Percentiles rank a stretch among this genome's conserved stretches.
These are phyloP conservation scores for Ophion slaviceki DNA, from an alignment of 2,888 invertebrate species.

Conservation along the genomic window DNA sequence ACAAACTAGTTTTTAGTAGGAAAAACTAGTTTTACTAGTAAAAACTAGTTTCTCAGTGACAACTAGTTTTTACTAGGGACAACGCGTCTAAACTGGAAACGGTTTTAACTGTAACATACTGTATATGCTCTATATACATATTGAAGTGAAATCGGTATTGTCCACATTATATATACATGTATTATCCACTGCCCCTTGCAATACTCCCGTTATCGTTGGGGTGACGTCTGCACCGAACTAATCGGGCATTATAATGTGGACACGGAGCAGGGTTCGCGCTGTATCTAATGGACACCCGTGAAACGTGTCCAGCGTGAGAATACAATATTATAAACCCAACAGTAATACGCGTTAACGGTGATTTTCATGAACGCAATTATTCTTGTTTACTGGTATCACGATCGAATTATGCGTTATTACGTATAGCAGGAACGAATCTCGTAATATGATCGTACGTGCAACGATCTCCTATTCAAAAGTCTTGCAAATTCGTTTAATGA, in stretches of 20 bases:
- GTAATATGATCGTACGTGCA: neutral
- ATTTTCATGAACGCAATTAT: slow-evolving; percentile 36
- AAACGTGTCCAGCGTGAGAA: slow-evolving; percentile 9
- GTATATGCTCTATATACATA: neutral
- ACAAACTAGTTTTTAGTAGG: no score
- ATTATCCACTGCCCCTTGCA: slow-evolving; percentile 44
- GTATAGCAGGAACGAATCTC: neutral
- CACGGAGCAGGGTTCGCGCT: neutral
- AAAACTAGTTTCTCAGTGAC: no score
- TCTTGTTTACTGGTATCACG: neutral
- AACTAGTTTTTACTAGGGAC: no score
- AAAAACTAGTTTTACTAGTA: no score
- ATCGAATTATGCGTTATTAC: neutral
- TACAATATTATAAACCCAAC: slow-evolving; percentile 39
- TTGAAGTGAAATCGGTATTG: neutral
- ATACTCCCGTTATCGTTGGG: slow-evolving; percentile 27
- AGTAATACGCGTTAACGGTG: slow-evolving; percentile 37
- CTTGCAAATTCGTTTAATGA: no score
- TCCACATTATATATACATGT: neutral
- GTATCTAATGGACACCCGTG: slow-evolving; percentile 24
- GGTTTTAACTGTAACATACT: neutral
- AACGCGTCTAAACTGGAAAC: no score
- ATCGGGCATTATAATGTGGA: slow-evolving; percentile 38
- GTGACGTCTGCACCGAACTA: slow-evolving; percentile 25
- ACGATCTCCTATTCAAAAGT: no score